Evolutionary conservation across 2,888 invertebrate species (phyloP), one percentile per base, ranked within the genome.

Genomic region (Operophtera brumata): DNA sequence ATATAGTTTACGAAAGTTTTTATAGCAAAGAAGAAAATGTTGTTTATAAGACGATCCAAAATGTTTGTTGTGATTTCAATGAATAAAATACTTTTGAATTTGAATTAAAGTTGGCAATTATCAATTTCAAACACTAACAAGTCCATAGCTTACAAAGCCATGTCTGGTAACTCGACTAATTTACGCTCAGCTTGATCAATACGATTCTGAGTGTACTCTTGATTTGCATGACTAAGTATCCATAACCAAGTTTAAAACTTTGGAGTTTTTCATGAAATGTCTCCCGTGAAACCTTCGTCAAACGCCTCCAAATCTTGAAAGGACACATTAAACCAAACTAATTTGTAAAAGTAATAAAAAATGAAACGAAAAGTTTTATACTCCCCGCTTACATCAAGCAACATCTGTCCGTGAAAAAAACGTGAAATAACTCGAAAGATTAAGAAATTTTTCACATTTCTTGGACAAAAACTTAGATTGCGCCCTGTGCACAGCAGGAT

Each of bases 321-420:
- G 54, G 49, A 46, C 53, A 49, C 61, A 58, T 62, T 61, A 61
- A 59, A 54, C 46, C 54, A 47, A 57, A 54, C 65, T 69, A 72
- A 74, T 75, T 73, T 71, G 62, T 49, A 37, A 66, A 57, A 61
- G 62, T 59, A 67, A 70, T 75, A 78, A 76, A 77, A 77, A 78
- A 68, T 71, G 67, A 74, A 75, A 75, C 65, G 68, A 70, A 73
- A 75, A 77, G 66, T 78, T 79, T 77, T 73, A 73, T 66, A 69
- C 60, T 69, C 66, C 69, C 51, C 59, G 61, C 66, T 68, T 65
- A 67, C 71, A 72, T 72, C 72, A 69, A 72, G 77, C 72, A 78
- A 77, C 80, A 78, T 76, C 79, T 78, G 79, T 70, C 64, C 34
- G 62, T 60, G 13, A 13, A 71, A 74, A 78, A 77, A 77, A 80